Base-by-base conservation (phyloP, 1,140 invertebrate genomes). In the Ceratoteleas bidentatus region DNA sequence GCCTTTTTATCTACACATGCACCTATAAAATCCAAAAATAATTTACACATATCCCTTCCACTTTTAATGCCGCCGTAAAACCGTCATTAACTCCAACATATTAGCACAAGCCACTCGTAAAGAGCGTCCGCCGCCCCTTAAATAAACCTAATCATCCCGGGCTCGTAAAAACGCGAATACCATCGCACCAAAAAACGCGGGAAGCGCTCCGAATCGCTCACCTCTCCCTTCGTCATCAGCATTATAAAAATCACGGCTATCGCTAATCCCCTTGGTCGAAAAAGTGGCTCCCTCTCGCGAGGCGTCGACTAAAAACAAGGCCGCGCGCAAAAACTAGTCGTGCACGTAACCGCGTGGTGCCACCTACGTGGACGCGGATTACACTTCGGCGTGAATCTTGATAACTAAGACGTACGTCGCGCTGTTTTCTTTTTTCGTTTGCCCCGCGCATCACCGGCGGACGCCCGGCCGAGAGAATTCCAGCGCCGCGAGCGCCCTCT, bases 371-470 rank as follows among this genome's bases (percentile, higher is more conserved):
- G 84, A 81, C 53, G 61, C 57, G 74, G 77, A 85, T 85, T 85
- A 77, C 83, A 69, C 83, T 82, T 82, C 62, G 76, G 64, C 69
- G 75, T 83, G 83, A 82, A 85, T 85, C 83, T 85, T 85, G 83
- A 85, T 85, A 85, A 85, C 83, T 80, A 68, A 79, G 79, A 78
- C 62, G 79, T 84, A 76, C 75, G 75, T 82, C 83, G 77, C 66
- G 52, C 69, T 53, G 64, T 58, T 68, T 77, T 52, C 43, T 60
- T 66, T 72, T 79, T 83, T 72, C 36, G 64, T 69, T 72, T 58
- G 56, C 60, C 60, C 57, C 34, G 74, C 78, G 74, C 69, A 75
- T 66, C 69, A 70, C 64, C 65, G 53, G 40, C 32, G 62, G 64
- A 69, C 60, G 24, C 24, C 24, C 8, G 74, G 56, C 56, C 66